These are phyloP conservation scores for Probosciger aterrimus DNA, from an alignment of 2,113 vertebrate genomes.

Conservation along the genomic window DNA sequence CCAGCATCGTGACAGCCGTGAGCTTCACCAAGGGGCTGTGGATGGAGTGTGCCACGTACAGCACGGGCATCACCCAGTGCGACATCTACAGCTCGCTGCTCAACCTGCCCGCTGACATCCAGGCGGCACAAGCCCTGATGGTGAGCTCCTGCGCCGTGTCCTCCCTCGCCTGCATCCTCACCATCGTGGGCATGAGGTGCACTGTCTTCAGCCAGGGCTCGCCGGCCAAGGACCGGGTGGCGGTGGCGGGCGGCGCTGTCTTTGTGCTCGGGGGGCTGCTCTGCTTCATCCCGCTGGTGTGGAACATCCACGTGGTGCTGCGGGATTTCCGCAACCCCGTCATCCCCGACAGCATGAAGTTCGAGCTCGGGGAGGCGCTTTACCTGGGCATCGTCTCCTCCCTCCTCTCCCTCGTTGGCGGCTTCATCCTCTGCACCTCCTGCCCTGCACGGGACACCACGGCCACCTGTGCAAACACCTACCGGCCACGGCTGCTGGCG, in stretches of 20 bases:
- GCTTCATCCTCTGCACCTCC: slow-evolving; percentile 85
- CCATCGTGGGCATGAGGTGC: slow-evolving; percentile 89
- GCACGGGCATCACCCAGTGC: slow-evolving; percentile 94
- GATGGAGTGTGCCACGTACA: slow-evolving; percentile 96
- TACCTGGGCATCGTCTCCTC: slow-evolving; percentile 89
- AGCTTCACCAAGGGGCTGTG: slow-evolving; percentile 90
- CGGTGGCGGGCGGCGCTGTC: slow-evolving; percentile 74
- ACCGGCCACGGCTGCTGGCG: slow-evolving; percentile 54
- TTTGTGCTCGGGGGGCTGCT: slow-evolving; percentile 86
- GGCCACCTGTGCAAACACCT: slow-evolving; percentile 7
- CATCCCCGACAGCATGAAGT: slow-evolving; percentile 85
- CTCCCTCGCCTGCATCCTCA: slow-evolving; percentile 74
- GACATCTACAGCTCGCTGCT: slow-evolving; percentile 96
- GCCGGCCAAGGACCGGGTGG: slow-evolving; percentile 79
- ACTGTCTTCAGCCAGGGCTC: slow-evolving; percentile 85
- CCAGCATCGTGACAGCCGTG: slow-evolving; percentile 91
- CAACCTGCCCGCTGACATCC: slow-evolving; percentile 82
- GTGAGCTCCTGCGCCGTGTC: slow-evolving; percentile 88
- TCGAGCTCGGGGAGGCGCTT: slow-evolving; percentile 89
- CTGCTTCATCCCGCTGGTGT: slow-evolving; percentile 86
- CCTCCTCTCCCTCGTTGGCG: slow-evolving; percentile 83
- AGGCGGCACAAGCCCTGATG: slow-evolving; percentile 92
- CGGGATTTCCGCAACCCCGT: slow-evolving; percentile 85
- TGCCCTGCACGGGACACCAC: slow-evolving; percentile 65
- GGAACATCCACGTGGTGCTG: slow-evolving; percentile 92